phyloP scores from a whole-genome alignment of 2,888 invertebrate species.

The Odontocerum albicorne region DNA sequence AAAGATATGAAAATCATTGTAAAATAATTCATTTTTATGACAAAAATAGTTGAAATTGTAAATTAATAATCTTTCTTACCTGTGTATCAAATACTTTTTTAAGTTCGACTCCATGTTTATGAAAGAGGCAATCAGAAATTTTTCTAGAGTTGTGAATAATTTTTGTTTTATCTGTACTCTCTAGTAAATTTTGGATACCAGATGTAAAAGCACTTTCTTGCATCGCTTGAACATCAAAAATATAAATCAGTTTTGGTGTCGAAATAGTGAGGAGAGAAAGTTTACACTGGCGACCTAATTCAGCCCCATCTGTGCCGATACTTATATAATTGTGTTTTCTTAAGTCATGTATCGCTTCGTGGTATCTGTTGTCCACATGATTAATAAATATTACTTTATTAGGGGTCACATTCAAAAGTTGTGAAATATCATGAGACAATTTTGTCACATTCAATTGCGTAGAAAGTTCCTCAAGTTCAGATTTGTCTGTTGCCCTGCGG shows the following conservation, averaged over 20 bases:
- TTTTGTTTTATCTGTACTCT: conserved; percentile 53
- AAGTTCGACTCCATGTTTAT: conserved; percentile 59
- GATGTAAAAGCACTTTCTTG: conserved; percentile 54
- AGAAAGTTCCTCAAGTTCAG: background rate
- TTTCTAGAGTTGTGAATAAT: conserved; percentile 62
- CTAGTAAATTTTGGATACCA: conserved; percentile 53
- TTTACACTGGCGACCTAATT: conserved; percentile 54
- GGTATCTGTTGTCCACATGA: conserved; percentile 51
- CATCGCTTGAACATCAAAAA: conserved; percentile 54
- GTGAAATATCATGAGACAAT: conserved; percentile 9
- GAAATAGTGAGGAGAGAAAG: conserved; percentile 54
- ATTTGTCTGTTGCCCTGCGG: conserved; percentile 41
- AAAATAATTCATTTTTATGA: no score
- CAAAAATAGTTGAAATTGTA: no score
- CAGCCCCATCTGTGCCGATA: conserved; percentile 53
- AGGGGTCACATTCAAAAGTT: conserved; percentile 42
- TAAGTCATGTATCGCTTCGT: conserved; percentile 50
- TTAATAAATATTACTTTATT: conserved; percentile 49
- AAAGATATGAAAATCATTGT: no score
- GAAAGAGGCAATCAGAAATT: conserved; percentile 60
- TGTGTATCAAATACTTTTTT: conserved; percentile 64
- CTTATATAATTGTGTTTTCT: conserved; percentile 47
- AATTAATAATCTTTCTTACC: no score
- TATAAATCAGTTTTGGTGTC: conserved; percentile 52
- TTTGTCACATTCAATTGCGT: conserved; percentile 42